A percentile compares a stretch with the other conserved stretches of the same genome.
Evolutionary conservation across 2,113 vertebrate species (phyloP).

Genomic region (Galemys pyrenaicus): DNA sequence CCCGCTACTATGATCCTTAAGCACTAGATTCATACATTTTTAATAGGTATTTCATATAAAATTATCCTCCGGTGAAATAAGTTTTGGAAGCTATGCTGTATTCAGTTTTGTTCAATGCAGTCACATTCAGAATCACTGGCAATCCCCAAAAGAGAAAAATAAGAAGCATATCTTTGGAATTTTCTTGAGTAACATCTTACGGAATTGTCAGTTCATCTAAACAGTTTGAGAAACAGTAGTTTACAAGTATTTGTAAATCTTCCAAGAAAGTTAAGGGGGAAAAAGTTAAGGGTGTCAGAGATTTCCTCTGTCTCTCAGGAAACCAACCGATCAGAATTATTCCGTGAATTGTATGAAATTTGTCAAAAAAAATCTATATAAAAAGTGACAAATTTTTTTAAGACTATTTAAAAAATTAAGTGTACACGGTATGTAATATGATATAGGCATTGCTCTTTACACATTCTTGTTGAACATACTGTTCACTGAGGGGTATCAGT

Average conservation of each 20-base stretch:
- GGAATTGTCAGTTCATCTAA: background rate
- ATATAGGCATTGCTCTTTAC: background rate
- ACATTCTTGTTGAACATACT: background rate
- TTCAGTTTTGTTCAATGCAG: background rate
- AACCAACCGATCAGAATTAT: background rate
- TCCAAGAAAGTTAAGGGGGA: background rate
- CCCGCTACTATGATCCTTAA: background rate
- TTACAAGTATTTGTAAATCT: background rate
- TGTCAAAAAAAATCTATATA: background rate
- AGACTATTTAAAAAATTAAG: background rate
- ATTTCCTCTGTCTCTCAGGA: background rate
- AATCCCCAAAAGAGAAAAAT: slow-evolving; percentile 1
- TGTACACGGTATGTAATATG: background rate
- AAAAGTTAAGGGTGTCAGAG: background rate
- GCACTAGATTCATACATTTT: background rate
- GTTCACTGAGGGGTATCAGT: background rate
- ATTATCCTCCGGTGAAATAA: background rate
- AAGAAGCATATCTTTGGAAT: background rate
- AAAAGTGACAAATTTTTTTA: background rate
- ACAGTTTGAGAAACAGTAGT: background rate
- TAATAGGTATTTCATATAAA: background rate
- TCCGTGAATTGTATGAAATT: background rate
- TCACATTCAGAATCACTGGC: background rate
- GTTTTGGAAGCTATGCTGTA: background rate
- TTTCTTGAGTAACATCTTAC: background rate